Evolutionary conservation across 2,797 vertebrate species (phyloP).

Genomic region (Taeniopygia guttata): DNA sequence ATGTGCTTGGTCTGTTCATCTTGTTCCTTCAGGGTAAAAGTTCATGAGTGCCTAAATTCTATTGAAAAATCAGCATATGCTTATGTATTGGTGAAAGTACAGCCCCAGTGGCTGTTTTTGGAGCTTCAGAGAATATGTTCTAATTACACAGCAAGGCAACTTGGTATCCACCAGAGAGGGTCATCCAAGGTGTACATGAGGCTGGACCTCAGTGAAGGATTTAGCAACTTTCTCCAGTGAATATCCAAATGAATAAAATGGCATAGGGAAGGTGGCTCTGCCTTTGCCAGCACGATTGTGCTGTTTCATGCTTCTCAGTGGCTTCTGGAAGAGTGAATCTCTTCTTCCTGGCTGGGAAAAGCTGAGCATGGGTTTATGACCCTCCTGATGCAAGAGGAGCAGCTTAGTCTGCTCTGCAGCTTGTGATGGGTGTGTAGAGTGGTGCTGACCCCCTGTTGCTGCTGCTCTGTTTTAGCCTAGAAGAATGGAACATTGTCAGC

Average conservation of each 20-base stretch:
- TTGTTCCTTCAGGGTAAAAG: not conserved
- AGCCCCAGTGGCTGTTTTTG: not conserved
- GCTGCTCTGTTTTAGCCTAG: not conserved
- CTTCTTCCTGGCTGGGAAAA: not conserved
- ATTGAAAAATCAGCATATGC: not conserved
- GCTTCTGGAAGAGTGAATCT: not conserved
- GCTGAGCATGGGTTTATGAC: not conserved
- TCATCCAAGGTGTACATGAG: not conserved
- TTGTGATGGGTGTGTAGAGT: not conserved
- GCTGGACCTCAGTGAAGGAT: not conserved
- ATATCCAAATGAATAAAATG: not conserved
- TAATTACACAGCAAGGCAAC: not conserved
- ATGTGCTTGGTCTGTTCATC: not conserved
- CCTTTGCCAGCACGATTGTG: accelerated
- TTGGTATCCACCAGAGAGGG: not conserved
- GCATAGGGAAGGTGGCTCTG: not conserved
- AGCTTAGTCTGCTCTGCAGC: not conserved
- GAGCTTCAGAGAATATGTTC: not conserved
- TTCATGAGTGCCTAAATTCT: not conserved
- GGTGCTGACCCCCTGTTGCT: not conserved
- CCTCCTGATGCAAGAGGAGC: not conserved
- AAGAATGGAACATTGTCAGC: not conserved
- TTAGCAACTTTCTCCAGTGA: not conserved
- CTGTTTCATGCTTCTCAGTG: accelerated
- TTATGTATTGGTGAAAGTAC: not conserved